Conservation (phyloP, 2,888 invertebrate genomes). For the Drosophila meridionalis region DNA sequence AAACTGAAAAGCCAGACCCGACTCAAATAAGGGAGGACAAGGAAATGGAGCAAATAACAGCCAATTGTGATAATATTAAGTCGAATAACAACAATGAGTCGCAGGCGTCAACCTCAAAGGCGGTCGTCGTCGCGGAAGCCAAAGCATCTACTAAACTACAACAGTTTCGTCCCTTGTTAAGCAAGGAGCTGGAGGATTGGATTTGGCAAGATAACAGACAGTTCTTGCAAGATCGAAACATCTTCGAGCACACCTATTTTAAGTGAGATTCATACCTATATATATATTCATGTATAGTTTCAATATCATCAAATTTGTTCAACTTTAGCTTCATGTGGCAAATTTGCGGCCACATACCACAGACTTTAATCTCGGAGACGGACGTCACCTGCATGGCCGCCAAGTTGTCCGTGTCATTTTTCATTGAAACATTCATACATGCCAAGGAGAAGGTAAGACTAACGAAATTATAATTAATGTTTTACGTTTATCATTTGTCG, state of each 20-base stretch:
- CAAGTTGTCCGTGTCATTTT: conserved; percentile 96
- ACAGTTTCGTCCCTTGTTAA: conserved; percentile 81
- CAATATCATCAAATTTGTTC: neutral
- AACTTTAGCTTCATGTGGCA: conserved; percentile 95
- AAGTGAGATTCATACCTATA: conserved; percentile 88
- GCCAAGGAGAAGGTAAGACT: conserved; percentile 94
- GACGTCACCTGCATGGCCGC: conserved; percentile 94
- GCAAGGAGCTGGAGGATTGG: conserved; percentile 94
- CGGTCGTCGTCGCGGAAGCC: conserved; percentile 44
- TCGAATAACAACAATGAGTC: conserved; percentile 64
- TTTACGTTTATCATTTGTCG: neutral
- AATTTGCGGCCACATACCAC: conserved; percentile 96
- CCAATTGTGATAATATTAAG: conserved; percentile 83
- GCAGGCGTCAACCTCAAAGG: conserved; percentile 71
- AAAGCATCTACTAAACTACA: conserved; percentile 47
- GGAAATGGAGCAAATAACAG: conserved; percentile 66
- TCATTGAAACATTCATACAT: conserved; percentile 98
- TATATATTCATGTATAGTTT: neutral
- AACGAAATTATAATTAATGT: neutral
- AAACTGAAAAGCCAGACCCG: conserved; percentile 7
- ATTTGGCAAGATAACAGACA: conserved; percentile 99
- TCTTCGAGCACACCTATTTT: conserved; percentile 98
- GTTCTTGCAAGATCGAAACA: conserved; percentile 97
- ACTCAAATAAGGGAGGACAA: conserved; percentile 5
- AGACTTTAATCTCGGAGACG: conserved; percentile 92